These are phyloP conservation scores for Spilogale gracilis DNA, from an alignment of 2,113 vertebrate species.

Conservation along the genomic window DNA sequence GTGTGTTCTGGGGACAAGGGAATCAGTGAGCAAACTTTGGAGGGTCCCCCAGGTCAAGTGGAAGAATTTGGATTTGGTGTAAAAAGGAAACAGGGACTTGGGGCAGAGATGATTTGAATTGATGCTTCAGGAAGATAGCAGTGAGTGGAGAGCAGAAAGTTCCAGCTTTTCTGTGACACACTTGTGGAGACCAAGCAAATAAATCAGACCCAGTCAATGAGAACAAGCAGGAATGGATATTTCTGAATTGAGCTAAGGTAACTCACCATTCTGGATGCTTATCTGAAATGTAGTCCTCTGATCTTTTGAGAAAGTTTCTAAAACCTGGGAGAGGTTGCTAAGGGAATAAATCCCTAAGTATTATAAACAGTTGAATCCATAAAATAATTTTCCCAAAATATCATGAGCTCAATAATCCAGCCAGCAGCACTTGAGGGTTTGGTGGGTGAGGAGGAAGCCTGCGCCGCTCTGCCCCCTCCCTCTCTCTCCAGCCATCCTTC, in stretches of 20 bases:
- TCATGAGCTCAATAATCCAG: slow-evolving; percentile 63
- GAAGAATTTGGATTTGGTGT: neutral
- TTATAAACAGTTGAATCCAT: slow-evolving; percentile 45
- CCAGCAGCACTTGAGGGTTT: neutral
- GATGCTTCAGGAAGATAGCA: neutral
- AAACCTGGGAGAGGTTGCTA: slow-evolving; percentile 74
- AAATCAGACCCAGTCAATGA: neutral
- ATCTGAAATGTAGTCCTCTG: slow-evolving; percentile 62
- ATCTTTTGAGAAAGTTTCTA: slow-evolving; percentile 66
- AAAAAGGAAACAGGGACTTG: neutral
- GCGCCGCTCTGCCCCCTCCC: rapidly evolving
- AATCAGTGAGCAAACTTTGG: neutral
- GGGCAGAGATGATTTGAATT: neutral
- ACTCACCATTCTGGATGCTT: slow-evolving; percentile 55
- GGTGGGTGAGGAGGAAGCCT: neutral
- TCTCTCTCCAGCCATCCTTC: neutral
- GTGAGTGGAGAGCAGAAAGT: neutral
- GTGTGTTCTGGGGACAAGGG: neutral
- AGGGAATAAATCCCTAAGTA: slow-evolving; percentile 78
- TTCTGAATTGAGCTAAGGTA: slow-evolving; percentile 55
- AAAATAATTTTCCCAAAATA: slow-evolving; percentile 82
- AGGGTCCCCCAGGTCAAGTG: rapidly evolving
- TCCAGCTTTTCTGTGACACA: slow-evolving; percentile 33
- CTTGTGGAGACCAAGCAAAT: slow-evolving; percentile 15
- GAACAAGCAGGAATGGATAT: neutral